These are phyloP conservation scores for Mormyrops attenuatus DNA, from an alignment of 2,797 vertebrate species.

Conservation along the genomic window DNA sequence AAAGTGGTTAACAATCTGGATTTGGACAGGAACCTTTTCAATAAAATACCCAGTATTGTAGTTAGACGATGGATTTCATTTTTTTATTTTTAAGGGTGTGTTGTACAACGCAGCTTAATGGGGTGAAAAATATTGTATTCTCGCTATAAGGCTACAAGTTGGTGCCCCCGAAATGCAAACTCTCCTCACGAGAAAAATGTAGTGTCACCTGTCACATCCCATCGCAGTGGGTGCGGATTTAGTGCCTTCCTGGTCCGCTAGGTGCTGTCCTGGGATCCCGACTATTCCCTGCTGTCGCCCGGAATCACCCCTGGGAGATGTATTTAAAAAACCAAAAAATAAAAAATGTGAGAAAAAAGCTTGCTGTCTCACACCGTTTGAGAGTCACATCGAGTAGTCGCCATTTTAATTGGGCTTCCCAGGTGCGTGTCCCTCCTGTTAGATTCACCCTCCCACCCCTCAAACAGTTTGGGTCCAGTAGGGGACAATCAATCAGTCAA, in stretches of 20 bases:
- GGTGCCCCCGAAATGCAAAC: background rate
- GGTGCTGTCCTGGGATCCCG: background rate
- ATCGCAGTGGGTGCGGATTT: background rate
- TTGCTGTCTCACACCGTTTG: background rate
- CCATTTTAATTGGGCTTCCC: constrained; percentile 13
- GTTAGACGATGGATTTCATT: background rate
- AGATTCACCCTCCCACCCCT: background rate
- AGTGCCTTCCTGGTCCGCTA: background rate
- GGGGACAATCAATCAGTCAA: background rate
- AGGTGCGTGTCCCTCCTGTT: no score
- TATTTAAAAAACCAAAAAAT: background rate
- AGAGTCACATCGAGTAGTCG: background rate
- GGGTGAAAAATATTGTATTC: background rate
- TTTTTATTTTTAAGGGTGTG: background rate
- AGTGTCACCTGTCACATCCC: background rate
- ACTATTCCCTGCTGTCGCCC: background rate
- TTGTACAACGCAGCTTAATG: background rate
- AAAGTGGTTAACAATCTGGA: background rate
- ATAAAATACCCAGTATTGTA: background rate
- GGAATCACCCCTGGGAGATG: background rate
- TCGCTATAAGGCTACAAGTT: background rate
- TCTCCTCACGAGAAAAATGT: background rate
- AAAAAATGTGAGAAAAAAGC: background rate
- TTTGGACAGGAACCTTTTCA: background rate
- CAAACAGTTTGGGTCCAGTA: background rate